Percentiles rank a stretch among this genome's conserved stretches.
Conservation (phyloP, 2,888 invertebrate genomes). For the Drosophila stalkeri region DNA sequence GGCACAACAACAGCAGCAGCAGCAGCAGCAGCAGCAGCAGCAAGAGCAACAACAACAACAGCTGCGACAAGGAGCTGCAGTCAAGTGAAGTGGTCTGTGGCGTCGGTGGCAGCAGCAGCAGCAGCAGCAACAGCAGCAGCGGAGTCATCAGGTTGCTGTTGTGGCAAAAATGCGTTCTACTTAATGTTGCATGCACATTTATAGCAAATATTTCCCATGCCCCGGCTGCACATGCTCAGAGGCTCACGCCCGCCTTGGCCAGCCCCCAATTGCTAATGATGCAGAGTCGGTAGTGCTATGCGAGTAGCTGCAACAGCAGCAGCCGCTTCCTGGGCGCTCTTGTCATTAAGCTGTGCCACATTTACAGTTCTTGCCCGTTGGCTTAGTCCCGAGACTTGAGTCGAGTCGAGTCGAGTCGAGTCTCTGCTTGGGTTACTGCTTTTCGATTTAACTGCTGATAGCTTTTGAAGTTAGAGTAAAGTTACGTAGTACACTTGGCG, state of each 20-base stretch:
- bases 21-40: slow-evolving; percentile 21
- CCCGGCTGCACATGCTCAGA: slow-evolving; percentile 21
- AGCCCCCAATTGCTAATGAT: slow-evolving; percentile 76
- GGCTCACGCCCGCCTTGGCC: slow-evolving; percentile 49
- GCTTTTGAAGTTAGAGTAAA: slow-evolving; percentile 76
- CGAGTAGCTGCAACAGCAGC: slow-evolving; percentile 37
- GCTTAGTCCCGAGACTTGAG: slow-evolving; percentile 35
- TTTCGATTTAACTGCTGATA: slow-evolving; percentile 79
- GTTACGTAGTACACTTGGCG: slow-evolving; percentile 76
- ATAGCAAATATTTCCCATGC: slow-evolving; percentile 79
- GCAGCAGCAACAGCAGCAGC: slow-evolving; percentile 34
- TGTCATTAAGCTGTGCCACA: slow-evolving; percentile 76
- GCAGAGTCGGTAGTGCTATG: slow-evolving; percentile 29
- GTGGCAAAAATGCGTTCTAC: slow-evolving; percentile 75
- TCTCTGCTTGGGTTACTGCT: slow-evolving; percentile 59
- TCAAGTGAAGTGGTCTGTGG: slow-evolving; percentile 11
- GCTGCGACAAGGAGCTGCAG: slow-evolving; percentile 16
- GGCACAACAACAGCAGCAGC: slow-evolving; percentile 42
- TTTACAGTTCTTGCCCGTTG: slow-evolving; percentile 77
- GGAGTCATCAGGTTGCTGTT: slow-evolving; percentile 40
- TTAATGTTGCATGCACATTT: slow-evolving; percentile 80
- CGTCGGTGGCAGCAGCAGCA: slow-evolving; percentile 47
- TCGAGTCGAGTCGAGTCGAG: slow-evolving; percentile 6
- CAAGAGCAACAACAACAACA: slow-evolving; percentile 40
- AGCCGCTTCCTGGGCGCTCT: slow-evolving; percentile 59